Evolutionary conservation across 2,797 vertebrate genomes (phyloP), one percentile per base, ranked within the genome.

Genomic region (Dermochelys coriacea): DNA sequence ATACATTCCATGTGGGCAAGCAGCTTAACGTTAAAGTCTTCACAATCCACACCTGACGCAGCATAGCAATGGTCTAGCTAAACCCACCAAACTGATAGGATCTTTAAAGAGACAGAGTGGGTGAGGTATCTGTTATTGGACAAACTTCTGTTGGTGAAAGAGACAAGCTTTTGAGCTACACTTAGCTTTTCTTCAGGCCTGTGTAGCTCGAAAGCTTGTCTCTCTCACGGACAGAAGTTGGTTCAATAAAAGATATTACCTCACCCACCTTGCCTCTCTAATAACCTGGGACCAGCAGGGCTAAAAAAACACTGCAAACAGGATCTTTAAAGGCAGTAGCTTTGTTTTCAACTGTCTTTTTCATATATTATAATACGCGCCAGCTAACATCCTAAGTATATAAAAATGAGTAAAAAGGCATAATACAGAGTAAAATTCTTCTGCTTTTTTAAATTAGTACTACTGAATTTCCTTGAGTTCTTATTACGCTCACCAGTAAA

Each of bases 381-480:
- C 31, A 87, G 64, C 16, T 57, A 25, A 55, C 0, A 0, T 49
- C 5, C 37, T 52, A 16, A 29, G 45, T 78, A 57, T 47, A 34
- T 4, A 88, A 94, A 19, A 90, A 84, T 71, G 7, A 3, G 5
- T 16, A 95, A 68, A 0, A 1, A 85, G 59, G 6, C 90, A 89
- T 12, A 91, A 78, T 0, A 1, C 27, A 82, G 2, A 5, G 15
- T 1, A 52, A 92, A 82, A 64, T 1, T 16, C 0, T 25, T 21
- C 74, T 92, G 31, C 7, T 94, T 93, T 88, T 75, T 9, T 71
- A 85, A 45, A 75, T 75, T 18, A 84, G 5, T 23, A 89, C 49
- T n/a, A 47, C 23, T 91, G 84, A 0, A 81, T 79, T 80, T 86
- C 61, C 23, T 85, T 15, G 0, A 1, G 41, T 77, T 91, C 57